Evolutionary conservation across 2,113 vertebrate genomes (phyloP).

Genomic region (Labeo rohita): DNA sequence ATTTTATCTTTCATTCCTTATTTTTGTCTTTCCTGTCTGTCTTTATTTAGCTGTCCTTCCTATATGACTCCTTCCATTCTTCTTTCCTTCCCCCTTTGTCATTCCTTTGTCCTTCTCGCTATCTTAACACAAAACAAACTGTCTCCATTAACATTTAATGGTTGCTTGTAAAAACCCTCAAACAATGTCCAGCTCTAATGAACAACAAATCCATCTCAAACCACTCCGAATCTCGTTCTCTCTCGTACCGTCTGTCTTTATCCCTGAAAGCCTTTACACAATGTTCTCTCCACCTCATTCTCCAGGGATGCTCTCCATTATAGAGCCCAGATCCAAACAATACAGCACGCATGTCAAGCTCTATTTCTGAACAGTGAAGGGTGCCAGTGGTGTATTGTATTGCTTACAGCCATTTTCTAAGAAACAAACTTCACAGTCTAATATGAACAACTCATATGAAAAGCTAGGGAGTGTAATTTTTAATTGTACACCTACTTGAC

Average conservation of each 20-base stretch:
- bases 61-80: background rate
- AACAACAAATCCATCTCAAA: slow-evolving; percentile 50
- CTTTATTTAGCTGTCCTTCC: background rate
- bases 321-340: slow-evolving; percentile 56
- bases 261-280: slow-evolving; percentile 59
- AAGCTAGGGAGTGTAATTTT: background rate
- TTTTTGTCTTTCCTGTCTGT: background rate
- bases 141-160: slow-evolving; percentile 71
- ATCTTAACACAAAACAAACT: slow-evolving; percentile 55
- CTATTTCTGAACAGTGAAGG: slow-evolving; percentile 27
- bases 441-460: background rate
- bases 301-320: slow-evolving; percentile 59
- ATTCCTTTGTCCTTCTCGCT: background rate
- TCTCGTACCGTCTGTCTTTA: slow-evolving; percentile 27
- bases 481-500: background rate
- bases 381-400: background rate
- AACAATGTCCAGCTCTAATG: slow-evolving; percentile 64
- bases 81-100: background rate
- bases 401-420: slow-evolving; percentile 24
- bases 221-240: slow-evolving; percentile 16
- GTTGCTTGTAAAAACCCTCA: slow-evolving; percentile 56
- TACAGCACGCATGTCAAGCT: slow-evolving; percentile 44
- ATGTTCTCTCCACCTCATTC: slow-evolving; percentile 60
- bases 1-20: too few relatives aligned
- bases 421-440: background rate